phyloP scores from a whole-genome alignment of 2,888 invertebrate genomes.

The Sinelater perroti region DNA sequence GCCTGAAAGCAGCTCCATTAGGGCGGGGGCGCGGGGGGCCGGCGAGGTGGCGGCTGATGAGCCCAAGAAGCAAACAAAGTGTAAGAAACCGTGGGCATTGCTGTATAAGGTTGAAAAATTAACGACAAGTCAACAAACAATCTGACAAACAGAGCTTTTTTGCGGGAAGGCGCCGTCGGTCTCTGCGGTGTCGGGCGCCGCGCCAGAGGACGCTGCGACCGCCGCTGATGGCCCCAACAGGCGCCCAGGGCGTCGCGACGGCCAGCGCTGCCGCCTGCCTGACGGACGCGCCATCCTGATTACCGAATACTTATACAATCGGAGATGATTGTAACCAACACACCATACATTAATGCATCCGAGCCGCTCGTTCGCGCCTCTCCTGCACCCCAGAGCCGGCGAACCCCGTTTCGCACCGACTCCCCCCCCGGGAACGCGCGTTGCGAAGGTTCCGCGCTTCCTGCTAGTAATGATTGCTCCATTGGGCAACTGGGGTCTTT shows the following conservation, averaged over 20 bases:
- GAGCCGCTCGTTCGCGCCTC: slow-evolving; percentile 16
- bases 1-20: slow-evolving; percentile 9
- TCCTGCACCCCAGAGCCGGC: not conserved
- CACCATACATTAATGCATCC: slow-evolving; percentile 48
- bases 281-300: slow-evolving; percentile 52
- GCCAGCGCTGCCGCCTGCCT: slow-evolving; percentile 55
- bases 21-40: not conserved
- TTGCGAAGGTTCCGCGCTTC: not conserved
- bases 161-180: slow-evolving; percentile 48
- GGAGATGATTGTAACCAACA: slow-evolving; percentile 52
- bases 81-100: slow-evolving; percentile 38
- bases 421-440: too few species aligned
- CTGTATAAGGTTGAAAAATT: slow-evolving; percentile 49
- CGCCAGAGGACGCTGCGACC: slow-evolving; percentile 58
- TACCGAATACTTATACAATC: slow-evolving; percentile 53
- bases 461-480: not conserved
- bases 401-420: not conserved
- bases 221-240: slow-evolving; percentile 67
- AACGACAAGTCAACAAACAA: slow-evolving; percentile 57
- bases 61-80: slow-evolving; percentile 36
- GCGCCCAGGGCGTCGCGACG: slow-evolving; percentile 61
- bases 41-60: slow-evolving; percentile 12
- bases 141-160: slow-evolving; percentile 54
- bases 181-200: slow-evolving; percentile 60
- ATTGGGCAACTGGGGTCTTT: not conserved